phyloP scores from a whole-genome alignment of 1,140 invertebrate species.

The Onthophagus taurus region DNA sequence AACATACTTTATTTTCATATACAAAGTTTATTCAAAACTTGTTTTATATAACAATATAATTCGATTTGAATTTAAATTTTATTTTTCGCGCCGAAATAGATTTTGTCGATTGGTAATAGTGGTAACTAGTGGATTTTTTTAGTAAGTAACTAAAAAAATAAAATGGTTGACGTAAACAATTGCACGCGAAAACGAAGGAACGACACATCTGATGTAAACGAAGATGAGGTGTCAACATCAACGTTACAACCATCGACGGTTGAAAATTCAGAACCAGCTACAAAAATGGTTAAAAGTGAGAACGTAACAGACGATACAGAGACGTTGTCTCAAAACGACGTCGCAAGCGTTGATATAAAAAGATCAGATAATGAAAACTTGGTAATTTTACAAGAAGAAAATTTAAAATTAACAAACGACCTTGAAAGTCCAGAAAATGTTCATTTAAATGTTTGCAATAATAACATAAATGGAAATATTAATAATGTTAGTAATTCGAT shows the following conservation, averaged over 20 bases:
- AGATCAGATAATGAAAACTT: slow-evolving; percentile 7
- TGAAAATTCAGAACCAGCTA: slow-evolving; percentile 15
- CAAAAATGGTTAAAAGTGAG: slow-evolving; percentile 16
- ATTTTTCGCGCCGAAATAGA: no score
- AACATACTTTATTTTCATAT: not conserved
- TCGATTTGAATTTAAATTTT: no score
- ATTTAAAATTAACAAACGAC: slow-evolving; percentile 6
- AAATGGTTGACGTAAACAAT: slow-evolving; percentile 19
- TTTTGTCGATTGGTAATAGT: no score
- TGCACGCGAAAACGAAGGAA: slow-evolving; percentile 20
- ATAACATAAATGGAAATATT: no score
- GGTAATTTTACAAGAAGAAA: slow-evolving; percentile 10
- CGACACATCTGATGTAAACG: slow-evolving; percentile 6
- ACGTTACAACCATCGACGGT: slow-evolving; percentile 8
- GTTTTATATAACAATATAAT: no score
- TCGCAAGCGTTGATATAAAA: slow-evolving; percentile 4
- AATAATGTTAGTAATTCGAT: not conserved
- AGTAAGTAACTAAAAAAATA: no score
- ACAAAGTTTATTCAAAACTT: no score
- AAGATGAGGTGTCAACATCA: slow-evolving; percentile 17
- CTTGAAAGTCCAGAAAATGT: no score
- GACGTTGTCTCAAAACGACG: slow-evolving; percentile 6
- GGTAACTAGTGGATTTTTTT: no score
- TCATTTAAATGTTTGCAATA: no score
- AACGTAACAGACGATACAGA: not conserved